Base-by-base conservation (phyloP, 1,140 invertebrate species). In the Hylaeus anthracinus region DNA sequence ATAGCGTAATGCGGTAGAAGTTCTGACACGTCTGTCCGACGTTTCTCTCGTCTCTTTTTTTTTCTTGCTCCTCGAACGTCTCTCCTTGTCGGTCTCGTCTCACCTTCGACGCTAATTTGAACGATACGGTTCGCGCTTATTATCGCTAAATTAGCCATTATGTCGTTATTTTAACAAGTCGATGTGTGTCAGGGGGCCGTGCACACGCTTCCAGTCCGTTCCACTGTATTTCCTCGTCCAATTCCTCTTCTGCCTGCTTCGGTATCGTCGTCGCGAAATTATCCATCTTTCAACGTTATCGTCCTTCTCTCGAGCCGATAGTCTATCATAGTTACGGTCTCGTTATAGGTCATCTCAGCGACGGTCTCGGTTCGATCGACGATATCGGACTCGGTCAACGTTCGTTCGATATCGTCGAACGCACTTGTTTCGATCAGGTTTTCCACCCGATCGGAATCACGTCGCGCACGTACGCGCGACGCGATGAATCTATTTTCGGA, bases 151-250 rank as follows among this genome's bases (percentile, higher is more conserved):
- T 93, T 94, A 94, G 91, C 92, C 84, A 94, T 94, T 94, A 94
- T 92, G 92, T 94, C 90, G 90, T 94, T 94, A 93, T 93, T 93
- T 94, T 93, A 94, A 94, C 93, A 90, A 94, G 92, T 93, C 90
- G 92, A 94, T 94, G 92, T 94, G 89, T 94, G 93, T 93, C 92
- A 94, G 92, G 90, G 92, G 92, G 88, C 89, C 90, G 90, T 72
- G 82, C 72, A 81, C 80, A 81, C 77, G 79, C 63, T 60, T 79
- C 60, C 83, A 85, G 58, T 75, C 14, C 53, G 66, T 61, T 75
- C 63, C 64, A 58, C 65, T 82, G 75, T 82, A 78, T 81, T 81
- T 82, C 75, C 67, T 82, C 80, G 74, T 82, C 61, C 55, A 65
- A 51, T 74, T 53, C 64, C 79, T 76, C 58, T 72, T 71, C 45